Percentiles rank a stretch among this genome's conserved stretches.
Evolutionary conservation across 2,797 vertebrate genomes (phyloP).

Genomic region (Threskiornis aethiopicus): DNA sequence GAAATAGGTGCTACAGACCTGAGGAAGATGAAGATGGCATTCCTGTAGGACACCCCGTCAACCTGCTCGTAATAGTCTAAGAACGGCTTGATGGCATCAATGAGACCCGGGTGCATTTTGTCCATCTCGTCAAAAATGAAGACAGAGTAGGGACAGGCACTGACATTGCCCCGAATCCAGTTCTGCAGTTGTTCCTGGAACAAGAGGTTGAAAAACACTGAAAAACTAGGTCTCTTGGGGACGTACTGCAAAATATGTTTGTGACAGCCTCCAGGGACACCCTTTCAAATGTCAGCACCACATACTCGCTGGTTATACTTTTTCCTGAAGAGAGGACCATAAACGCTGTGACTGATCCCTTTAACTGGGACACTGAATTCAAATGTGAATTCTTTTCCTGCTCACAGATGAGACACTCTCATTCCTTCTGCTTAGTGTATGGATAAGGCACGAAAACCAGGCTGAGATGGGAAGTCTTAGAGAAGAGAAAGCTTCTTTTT

Average conservation of each 20-base stretch:
- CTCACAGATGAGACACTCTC: not conserved
- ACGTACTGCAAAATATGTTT: not conserved
- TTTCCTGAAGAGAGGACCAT: not conserved
- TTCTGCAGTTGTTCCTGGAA: slow-evolving; percentile 84
- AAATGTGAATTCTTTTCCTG: not conserved
- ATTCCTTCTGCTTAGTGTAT: not conserved
- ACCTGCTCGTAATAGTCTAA: slow-evolving; percentile 88
- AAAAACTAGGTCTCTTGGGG: not conserved
- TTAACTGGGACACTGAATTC: not conserved
- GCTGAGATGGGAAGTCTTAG: not conserved
- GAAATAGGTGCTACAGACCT: slow-evolving; percentile 72
- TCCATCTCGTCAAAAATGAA: slow-evolving; percentile 98
- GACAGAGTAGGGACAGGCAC: slow-evolving; percentile 83
- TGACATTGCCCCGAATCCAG: slow-evolving; percentile 90
- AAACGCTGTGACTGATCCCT: not conserved
- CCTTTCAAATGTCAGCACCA: not conserved
- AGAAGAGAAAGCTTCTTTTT: not conserved
- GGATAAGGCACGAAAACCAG: not conserved
- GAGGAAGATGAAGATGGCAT: slow-evolving; percentile 93
- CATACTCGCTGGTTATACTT: not conserved
- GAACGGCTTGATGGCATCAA: slow-evolving; percentile 91
- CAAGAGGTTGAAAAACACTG: not conserved
- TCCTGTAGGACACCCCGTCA: slow-evolving; percentile 87
- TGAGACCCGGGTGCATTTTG: slow-evolving; percentile 89
- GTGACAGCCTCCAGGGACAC: not conserved